A percentile compares a stretch with the other conserved stretches of the same genome.
These are phyloP conservation scores for Meles meles DNA, from an alignment of 2,113 vertebrate species.

Conservation along the genomic window DNA sequence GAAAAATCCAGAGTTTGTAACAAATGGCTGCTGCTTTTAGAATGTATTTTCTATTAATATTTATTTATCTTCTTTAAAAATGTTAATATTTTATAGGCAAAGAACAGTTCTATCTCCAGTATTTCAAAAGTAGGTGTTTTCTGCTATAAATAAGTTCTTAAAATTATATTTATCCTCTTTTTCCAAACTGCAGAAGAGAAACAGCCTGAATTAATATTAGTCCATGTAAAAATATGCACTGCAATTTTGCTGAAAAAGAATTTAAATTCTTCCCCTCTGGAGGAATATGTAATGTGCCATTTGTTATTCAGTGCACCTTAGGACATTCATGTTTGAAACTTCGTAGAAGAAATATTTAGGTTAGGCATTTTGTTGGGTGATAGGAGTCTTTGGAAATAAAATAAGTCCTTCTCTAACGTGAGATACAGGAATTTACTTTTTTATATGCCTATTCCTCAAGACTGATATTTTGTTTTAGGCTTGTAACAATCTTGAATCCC, in stretches of 20 bases:
- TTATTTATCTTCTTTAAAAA: background rate
- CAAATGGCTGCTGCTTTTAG: background rate
- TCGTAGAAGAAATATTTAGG: background rate
- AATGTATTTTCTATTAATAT: background rate
- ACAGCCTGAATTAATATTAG: background rate
- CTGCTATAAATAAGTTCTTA: background rate
- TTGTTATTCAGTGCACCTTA: background rate
- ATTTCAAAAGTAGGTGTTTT: constrained; percentile 28
- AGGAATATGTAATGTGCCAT: background rate
- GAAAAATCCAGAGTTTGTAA: background rate
- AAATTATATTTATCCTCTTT: background rate
- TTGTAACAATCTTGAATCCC: background rate
- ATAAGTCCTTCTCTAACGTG: background rate
- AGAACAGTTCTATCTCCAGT: background rate
- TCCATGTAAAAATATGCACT: background rate
- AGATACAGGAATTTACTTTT: background rate
- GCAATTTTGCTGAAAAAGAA: background rate
- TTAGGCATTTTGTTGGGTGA: background rate
- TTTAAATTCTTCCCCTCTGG: background rate
- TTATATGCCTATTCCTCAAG: background rate
- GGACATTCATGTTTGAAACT: background rate
- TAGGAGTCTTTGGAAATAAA: background rate
- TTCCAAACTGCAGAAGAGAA: background rate
- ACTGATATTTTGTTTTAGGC: background rate
- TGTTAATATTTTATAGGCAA: background rate